These are phyloP conservation scores for Channa maculata DNA, from an alignment of 2,113 vertebrate genomes.

Conservation along the genomic window DNA sequence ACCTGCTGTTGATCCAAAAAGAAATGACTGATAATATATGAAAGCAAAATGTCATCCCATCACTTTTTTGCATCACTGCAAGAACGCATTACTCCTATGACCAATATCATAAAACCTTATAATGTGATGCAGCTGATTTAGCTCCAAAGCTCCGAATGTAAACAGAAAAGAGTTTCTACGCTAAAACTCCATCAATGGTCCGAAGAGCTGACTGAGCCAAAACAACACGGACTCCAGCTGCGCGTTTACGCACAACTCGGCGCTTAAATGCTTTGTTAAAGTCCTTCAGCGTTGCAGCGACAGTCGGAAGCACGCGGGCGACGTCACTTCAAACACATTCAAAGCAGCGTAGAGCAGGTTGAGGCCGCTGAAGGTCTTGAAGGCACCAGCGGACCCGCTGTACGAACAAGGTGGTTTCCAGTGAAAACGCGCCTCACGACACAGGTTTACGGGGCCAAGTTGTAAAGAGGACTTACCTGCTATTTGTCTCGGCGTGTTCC, in stretches of 20 bases:
- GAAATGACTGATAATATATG: too few species aligned
- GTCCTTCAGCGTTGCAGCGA: too few species aligned
- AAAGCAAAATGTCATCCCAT: too few species aligned
- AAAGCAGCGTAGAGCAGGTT: not conserved
- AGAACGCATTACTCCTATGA: not conserved
- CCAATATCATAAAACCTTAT: not conserved
- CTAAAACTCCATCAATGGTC: not conserved
- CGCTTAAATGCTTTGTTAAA: not conserved
- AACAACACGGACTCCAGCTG: constrained; percentile 26
- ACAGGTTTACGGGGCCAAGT: not conserved
- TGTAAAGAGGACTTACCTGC: constrained; percentile 37
- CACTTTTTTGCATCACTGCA: not conserved
- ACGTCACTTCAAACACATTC: not conserved
- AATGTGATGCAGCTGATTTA: not conserved
- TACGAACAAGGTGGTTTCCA: not conserved
- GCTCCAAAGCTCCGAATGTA: not conserved
- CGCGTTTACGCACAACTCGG: constrained; percentile 43
- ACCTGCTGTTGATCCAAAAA: too few species aligned
- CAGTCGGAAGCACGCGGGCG: too few species aligned
- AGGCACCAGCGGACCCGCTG: too few species aligned
- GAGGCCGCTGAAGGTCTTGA: too few species aligned
- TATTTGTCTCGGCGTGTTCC: constrained; percentile 25
- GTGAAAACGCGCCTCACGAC: not conserved
- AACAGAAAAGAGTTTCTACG: not conserved
- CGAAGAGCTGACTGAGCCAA: not conserved